Conservation (phyloP, 2,888 invertebrate species). For the Phorcus lineatus region DNA sequence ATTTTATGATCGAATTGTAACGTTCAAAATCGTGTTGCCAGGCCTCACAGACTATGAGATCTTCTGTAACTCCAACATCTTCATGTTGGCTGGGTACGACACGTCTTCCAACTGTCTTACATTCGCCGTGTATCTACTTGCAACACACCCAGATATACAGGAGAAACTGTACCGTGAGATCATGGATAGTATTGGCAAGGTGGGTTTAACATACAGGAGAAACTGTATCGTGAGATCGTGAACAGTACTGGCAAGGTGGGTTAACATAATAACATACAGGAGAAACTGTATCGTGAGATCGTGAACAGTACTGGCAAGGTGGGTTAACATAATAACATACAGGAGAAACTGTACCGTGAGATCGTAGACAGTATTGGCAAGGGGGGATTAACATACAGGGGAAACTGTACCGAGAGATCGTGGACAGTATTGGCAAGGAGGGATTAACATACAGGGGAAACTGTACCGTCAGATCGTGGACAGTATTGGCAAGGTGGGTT, state of each 20-base stretch:
- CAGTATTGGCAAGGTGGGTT: conserved; percentile 32
- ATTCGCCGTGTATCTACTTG: conserved; percentile 75
- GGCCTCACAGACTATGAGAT: conserved; percentile 58
- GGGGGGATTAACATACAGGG: conserved; percentile 76
- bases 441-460: too few relatives aligned
- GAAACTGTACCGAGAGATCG: conserved; percentile 26
- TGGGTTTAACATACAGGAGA: background rate
- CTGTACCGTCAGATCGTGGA: too few relatives aligned
- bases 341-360: background rate
- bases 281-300: conserved; percentile 40
- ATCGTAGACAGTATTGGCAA: too few relatives aligned
- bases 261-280: too few relatives aligned
- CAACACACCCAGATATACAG: conserved; percentile 75
- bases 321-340: background rate
- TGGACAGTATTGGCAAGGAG: background rate
- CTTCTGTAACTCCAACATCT: conserved; percentile 69
- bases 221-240: too few relatives aligned
- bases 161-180: conserved; percentile 44
- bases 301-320: background rate
- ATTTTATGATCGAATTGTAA: too few relatives aligned
- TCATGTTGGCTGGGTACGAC: conserved; percentile 78
- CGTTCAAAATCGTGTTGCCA: background rate
- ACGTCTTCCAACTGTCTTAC: conserved; percentile 77
- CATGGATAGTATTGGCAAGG: background rate
- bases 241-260: too few relatives aligned